Conservation (phyloP, 2,888 invertebrate genomes). For the Autographa pulchrina region DNA sequence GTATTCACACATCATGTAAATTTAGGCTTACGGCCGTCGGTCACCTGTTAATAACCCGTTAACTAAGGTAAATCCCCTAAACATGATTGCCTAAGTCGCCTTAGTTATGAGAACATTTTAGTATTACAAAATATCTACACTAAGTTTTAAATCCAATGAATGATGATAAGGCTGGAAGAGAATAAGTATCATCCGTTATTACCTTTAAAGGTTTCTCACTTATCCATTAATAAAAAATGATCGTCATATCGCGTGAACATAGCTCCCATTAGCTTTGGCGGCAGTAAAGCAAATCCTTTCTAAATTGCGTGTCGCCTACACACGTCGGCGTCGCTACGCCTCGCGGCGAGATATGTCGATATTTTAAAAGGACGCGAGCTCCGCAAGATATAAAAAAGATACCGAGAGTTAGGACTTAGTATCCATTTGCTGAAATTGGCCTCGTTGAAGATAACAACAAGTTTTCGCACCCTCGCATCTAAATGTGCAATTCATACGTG, state of each 20-base stretch:
- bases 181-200: slow-evolving; percentile 11
- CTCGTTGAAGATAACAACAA: slow-evolving; percentile 89
- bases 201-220: slow-evolving; percentile 32
- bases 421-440: slow-evolving; percentile 90
- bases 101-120: not conserved
- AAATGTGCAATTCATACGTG: slow-evolving; percentile 89
- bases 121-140: not conserved
- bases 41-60: no score
- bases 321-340: slow-evolving; percentile 65
- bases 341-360: slow-evolving; percentile 76
- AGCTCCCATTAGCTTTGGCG: slow-evolving; percentile 63
- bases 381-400: slow-evolving; percentile 85
- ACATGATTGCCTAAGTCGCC: no score
- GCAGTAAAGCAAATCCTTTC: slow-evolving; percentile 85
- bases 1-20: no score
- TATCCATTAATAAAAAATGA: slow-evolving; percentile 47
- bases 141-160: not conserved
- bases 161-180: not conserved
- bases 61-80: no score
- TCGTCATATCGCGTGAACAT: slow-evolving; percentile 39
- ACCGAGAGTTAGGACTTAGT: slow-evolving; percentile 88
- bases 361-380: slow-evolving; percentile 86
- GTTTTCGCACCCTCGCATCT: slow-evolving; percentile 88
- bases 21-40: no score
- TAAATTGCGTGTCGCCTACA: slow-evolving; percentile 81